phyloP scores from a whole-genome alignment of 2,888 invertebrate species.

The Apeira syringaria region DNA sequence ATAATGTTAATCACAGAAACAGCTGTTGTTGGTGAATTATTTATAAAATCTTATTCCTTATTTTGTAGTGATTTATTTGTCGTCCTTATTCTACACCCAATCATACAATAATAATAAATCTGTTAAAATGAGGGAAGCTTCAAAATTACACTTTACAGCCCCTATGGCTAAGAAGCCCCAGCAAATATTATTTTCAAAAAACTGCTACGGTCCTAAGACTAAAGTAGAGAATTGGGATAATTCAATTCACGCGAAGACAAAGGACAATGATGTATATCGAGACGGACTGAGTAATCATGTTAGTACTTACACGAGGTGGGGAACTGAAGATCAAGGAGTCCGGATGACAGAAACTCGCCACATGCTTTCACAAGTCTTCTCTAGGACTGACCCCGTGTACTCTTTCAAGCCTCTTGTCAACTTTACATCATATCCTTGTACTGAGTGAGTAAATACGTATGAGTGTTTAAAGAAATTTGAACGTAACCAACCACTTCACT shows the following conservation, averaged over 20 bases:
- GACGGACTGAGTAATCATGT: slow-evolving; percentile 69
- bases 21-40: too few species aligned
- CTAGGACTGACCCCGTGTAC: slow-evolving; percentile 66
- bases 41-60: too few species aligned
- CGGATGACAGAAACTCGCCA: slow-evolving; percentile 70
- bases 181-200: slow-evolving; percentile 74
- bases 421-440: slow-evolving; percentile 75
- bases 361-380: slow-evolving; percentile 72
- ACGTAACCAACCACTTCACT: too few species aligned
- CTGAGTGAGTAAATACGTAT: slow-evolving; percentile 73
- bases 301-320: slow-evolving; percentile 75
- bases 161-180: slow-evolving; percentile 69
- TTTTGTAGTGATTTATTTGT: too few species aligned
- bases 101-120: too few species aligned
- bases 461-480: too few species aligned
- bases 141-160: slow-evolving; percentile 54
- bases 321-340: slow-evolving; percentile 60
- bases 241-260: slow-evolving; percentile 62
- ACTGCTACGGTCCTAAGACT: slow-evolving; percentile 58
- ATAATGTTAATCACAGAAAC: too few species aligned
- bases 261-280: slow-evolving; percentile 77
- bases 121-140: slow-evolving; percentile 4
- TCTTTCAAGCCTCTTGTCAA: slow-evolving; percentile 72
- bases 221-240: slow-evolving; percentile 78
- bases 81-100: too few species aligned